These are phyloP conservation scores for Drosophila colorata DNA, from an alignment of 2,888 invertebrate species.

Conservation along the genomic window DNA sequence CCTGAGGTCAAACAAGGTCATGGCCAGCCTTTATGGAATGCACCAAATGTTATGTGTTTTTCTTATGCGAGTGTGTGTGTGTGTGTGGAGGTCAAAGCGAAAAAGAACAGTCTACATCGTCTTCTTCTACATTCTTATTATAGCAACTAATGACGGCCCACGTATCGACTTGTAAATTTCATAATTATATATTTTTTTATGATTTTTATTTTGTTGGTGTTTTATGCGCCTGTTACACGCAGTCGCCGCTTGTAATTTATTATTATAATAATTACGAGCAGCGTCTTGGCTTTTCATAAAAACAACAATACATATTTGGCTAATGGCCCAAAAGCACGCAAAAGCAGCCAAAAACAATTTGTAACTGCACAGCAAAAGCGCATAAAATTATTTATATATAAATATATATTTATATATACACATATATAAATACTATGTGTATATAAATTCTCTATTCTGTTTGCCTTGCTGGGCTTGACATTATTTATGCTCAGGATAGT, in stretches of 20 bases:
- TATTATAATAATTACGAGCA: constrained; percentile 66
- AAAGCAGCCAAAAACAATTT: constrained; percentile 31
- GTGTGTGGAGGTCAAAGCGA: constrained; percentile 19
- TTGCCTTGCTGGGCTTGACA: constrained; percentile 58
- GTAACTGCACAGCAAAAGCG: constrained; percentile 32
- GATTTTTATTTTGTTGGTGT: constrained; percentile 12
- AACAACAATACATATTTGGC: constrained; percentile 42
- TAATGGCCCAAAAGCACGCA: constrained; percentile 62
- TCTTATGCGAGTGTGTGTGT: no score
- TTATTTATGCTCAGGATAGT: constrained; percentile 49
- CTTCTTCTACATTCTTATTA: constrained; percentile 4
- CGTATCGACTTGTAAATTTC: constrained; percentile 30
- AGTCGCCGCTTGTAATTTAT: constrained; percentile 55
- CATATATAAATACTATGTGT: constrained; percentile 1
- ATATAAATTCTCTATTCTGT: constrained; percentile 22
- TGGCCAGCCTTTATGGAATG: constrained; percentile 38
- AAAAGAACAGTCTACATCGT: not conserved
- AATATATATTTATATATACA: constrained; percentile 10
- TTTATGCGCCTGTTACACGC: constrained; percentile 36
- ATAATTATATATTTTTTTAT: constrained; percentile 36
- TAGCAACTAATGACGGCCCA: constrained; percentile 32
- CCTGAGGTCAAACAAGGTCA: constrained; percentile 73
- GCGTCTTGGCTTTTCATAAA: constrained; percentile 41
- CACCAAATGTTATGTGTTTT: constrained; percentile 5
- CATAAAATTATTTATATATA: constrained; percentile 24